These are phyloP conservation scores for Tringa solitaria DNA, from an alignment of 2,113 vertebrate species.

Conservation along the genomic window DNA sequence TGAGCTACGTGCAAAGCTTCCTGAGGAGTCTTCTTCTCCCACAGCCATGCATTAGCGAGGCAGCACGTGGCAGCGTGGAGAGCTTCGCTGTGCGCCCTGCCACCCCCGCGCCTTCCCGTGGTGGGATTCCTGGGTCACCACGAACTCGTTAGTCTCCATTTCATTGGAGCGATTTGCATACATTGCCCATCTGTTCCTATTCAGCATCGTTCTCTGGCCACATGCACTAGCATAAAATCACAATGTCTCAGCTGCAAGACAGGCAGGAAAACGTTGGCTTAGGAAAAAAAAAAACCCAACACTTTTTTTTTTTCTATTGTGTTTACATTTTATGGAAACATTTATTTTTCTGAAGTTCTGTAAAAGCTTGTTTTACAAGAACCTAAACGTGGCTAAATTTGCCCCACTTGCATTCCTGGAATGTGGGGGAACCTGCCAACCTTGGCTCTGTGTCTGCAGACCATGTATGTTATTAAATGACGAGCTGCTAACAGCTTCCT, in stretches of 20 bases:
- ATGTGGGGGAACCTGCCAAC: not conserved
- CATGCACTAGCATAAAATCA: not conserved
- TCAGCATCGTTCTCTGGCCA: not conserved
- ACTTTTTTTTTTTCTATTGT: not conserved
- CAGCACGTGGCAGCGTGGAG: rapidly evolving
- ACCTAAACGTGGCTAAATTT: not conserved
- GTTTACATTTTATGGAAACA: not conserved
- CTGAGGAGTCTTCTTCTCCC: rapidly evolving
- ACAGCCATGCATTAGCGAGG: rapidly evolving
- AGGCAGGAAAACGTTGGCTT: not conserved
- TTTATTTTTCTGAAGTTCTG: not conserved
- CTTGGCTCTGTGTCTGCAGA: not conserved
- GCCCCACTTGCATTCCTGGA: not conserved
- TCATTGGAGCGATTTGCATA: not conserved
- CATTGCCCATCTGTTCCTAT: slow-evolving; percentile 21
- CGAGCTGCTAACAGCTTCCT: not conserved
- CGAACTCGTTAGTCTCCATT: not conserved
- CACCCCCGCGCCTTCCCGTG: not conserved
- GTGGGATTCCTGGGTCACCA: not conserved
- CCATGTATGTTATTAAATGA: not conserved
- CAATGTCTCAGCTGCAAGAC: not conserved
- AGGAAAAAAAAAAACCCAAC: not conserved
- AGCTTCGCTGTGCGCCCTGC: not conserved
- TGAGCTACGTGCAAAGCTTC: not conserved
- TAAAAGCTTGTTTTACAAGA: not conserved